phyloP scores from a whole-genome alignment of 2,888 invertebrate species.

The Mythimna impura region DNA sequence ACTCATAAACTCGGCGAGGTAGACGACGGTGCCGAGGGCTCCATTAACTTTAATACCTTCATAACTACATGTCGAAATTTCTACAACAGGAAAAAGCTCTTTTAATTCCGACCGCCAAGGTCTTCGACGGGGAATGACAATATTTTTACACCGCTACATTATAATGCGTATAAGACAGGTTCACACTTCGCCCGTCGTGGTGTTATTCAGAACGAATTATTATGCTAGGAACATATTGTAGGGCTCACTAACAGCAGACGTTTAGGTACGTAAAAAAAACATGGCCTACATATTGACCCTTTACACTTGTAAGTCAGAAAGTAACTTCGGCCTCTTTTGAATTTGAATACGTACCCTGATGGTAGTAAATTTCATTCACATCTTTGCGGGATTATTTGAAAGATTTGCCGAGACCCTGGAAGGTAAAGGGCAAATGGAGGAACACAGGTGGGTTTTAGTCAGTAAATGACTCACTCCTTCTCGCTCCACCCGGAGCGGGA shows the following conservation, averaged over 20 bases:
- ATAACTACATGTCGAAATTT: conserved; percentile 85
- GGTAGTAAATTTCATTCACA: conserved; percentile 6
- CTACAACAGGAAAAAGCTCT: conserved; percentile 85
- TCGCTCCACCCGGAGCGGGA: no score
- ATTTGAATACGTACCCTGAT: background rate
- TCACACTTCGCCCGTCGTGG: conserved; percentile 16
- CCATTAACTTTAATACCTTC: conserved; percentile 87
- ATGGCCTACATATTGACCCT: background rate
- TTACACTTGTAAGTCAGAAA: background rate
- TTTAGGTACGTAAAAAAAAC: background rate
- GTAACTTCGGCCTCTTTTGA: background rate
- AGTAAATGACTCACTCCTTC: no score
- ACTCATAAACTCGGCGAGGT: conserved; percentile 82
- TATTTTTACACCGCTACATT: conserved; percentile 62
- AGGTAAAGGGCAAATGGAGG: no score
- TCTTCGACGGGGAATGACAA: conserved; percentile 69
- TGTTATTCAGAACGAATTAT: conserved; percentile 22
- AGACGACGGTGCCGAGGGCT: conserved; percentile 75
- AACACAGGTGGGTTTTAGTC: no score
- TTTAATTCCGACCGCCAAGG: conserved; percentile 77
- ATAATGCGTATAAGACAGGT: conserved; percentile 54
- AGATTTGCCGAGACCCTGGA: no score
- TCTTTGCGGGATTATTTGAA: no score
- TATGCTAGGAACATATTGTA: conserved; percentile 14
- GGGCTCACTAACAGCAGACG: background rate